Base-by-base conservation (phyloP, 2,797 vertebrate species). In the Graptemys geographica region DNA sequence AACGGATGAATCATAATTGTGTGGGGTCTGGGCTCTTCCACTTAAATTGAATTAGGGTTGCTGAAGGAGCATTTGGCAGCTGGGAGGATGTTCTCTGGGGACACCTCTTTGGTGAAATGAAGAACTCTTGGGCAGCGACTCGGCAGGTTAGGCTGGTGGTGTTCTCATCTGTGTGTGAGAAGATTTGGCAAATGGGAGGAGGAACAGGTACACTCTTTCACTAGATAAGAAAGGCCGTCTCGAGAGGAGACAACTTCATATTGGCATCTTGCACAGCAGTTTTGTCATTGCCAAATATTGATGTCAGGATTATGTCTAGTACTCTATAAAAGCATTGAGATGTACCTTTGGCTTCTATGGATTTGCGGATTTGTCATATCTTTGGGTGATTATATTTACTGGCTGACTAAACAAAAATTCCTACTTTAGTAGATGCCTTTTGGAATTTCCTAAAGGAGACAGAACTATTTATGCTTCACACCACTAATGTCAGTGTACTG, bases 21-120 rank as follows among this genome's bases (percentile, higher is more conserved):
- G 13, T 65, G 74, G 55, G 16, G 44, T 72, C 49, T 87, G 59
- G 33, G 47, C 27, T 92, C 94, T 86, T 53, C 69, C 91, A 87
- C 0, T 1, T 37, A 76, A 78, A 33, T 4, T 65, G 31, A 84
- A 59, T 2, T 69, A 28, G 13, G 76, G 25, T 19, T 81, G 25
- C 47, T 81, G n/a, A 3, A 74, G 79, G 80, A 74, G 21, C 5
- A 23, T 19, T 90, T 74, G 23, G 15, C 28, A 27, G 21, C 19
- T 51, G 13, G 44, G 19, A 16, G 8, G 8, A 86, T 2, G 8
- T 90, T 6, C 1, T 4, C 84, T 11, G 62, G 4, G 10, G 59
- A 10, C 4, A 12, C 89, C 79, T 82, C n/a, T 21, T 8, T 21
- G 79, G 37, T 89, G 84, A 90, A 84, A 44, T 4, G 0, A 47